A percentile compares a stretch with the other conserved stretches of the same genome.
phyloP scores from a whole-genome alignment of 2,113 vertebrate genomes.

The Neogobius melanostomus region DNA sequence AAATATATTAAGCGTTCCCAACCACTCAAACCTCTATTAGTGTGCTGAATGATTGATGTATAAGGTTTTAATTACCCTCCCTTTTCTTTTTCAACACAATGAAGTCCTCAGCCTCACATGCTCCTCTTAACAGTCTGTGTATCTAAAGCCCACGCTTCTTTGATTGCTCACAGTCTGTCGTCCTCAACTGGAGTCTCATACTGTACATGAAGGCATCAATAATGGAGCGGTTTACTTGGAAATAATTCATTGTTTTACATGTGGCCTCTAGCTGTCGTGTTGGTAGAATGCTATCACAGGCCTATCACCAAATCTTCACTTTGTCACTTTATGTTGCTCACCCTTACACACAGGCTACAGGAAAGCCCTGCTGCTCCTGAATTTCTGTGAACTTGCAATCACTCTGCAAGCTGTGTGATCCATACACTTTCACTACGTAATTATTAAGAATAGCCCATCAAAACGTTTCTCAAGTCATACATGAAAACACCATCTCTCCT shows the following conservation, averaged over 20 bases:
- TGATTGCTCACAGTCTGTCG: neutral
- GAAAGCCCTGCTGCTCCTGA: neutral
- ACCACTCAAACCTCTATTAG: neutral
- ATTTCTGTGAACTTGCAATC: constrained; percentile 9
- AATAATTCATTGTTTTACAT: neutral
- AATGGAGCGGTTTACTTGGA: neutral
- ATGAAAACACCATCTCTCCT: no score
- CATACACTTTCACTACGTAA: no score
- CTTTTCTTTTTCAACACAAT: neutral
- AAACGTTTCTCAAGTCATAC: no score
- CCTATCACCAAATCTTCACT: no score
- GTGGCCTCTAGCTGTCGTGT: neutral
- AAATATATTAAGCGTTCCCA: neutral
- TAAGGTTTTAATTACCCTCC: neutral
- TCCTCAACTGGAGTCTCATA: neutral
- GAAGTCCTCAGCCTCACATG: neutral
- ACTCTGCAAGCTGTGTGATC: constrained; percentile 20
- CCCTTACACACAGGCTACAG: no score
- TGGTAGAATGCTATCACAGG: no score
- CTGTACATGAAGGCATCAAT: neutral
- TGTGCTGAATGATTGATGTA: neutral
- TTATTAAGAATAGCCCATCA: no score
- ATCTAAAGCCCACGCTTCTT: neutral
- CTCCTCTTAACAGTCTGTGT: neutral
- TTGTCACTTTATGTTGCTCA: no score